These are phyloP conservation scores for Germaria angustata DNA, from an alignment of 2,888 invertebrate species.

Conservation along the genomic window DNA sequence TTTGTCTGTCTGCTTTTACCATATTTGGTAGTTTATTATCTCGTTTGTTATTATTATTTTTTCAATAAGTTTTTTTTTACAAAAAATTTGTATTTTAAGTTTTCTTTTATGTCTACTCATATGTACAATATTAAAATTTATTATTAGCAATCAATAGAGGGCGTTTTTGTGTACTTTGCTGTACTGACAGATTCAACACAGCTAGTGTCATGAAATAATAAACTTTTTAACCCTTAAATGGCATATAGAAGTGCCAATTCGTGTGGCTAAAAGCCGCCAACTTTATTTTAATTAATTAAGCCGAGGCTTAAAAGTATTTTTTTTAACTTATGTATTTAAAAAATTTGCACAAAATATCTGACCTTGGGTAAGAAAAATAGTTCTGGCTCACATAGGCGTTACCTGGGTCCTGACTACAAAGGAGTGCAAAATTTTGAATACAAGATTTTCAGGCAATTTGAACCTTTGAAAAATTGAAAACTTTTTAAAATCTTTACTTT, in stretches of 20 bases:
- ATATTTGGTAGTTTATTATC: conserved; percentile 53
- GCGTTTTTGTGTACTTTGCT: conserved; percentile 17
- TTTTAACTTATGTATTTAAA: too few species aligned
- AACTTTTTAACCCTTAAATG: conserved; percentile 4
- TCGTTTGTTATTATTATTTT: neutral
- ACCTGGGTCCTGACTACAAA: too few species aligned
- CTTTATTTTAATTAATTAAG: too few species aligned
- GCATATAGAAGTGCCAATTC: neutral
- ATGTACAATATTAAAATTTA: conserved; percentile 5
- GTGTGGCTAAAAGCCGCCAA: too few species aligned
- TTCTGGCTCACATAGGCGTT: too few species aligned
- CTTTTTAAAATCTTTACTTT: too few species aligned
- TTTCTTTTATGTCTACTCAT: conserved; percentile 2
- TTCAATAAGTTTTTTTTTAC: neutral
- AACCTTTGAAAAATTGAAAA: too few species aligned
- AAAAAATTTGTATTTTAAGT: neutral
- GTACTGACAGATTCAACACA: neutral
- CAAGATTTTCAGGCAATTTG: too few species aligned
- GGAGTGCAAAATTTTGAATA: too few species aligned
- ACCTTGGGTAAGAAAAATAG: too few species aligned
- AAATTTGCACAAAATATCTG: too few species aligned
- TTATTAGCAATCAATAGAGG: conserved; percentile 1
- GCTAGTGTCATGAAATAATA: neutral
- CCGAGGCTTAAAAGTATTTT: too few species aligned
- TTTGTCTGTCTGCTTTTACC: conserved; percentile 29